Conservation (phyloP, 2,113 vertebrate genomes). For the Saimiri boliviensis region DNA sequence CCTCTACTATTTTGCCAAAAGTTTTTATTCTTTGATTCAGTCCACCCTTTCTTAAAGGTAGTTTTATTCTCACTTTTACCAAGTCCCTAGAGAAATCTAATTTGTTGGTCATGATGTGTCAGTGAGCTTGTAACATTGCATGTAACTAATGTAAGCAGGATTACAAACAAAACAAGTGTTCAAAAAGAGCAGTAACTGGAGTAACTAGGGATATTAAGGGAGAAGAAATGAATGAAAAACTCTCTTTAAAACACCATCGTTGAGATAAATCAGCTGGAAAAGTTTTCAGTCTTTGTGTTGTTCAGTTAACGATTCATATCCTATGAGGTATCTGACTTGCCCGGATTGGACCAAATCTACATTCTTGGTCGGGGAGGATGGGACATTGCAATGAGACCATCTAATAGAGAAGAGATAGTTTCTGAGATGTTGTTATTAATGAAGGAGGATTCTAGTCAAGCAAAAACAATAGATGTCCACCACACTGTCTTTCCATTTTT, state of each 20-base stretch:
- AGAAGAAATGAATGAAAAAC: not conserved
- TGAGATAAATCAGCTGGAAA: not conserved
- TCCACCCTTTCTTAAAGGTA: not conserved
- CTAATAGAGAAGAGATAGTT: not conserved
- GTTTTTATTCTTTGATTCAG: constrained; percentile 2
- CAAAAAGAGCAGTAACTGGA: not conserved
- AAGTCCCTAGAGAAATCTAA: not conserved
- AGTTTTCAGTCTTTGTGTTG: not conserved
- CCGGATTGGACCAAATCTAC: not conserved
- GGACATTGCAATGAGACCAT: not conserved
- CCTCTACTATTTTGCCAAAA: not conserved
- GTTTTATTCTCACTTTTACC: not conserved
- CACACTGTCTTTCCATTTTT: not conserved
- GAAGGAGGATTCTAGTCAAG: not conserved
- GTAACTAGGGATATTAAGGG: not conserved
- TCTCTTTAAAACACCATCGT: not conserved
- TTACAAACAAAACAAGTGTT: not conserved
- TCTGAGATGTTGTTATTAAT: not conserved
- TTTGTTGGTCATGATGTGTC: not conserved
- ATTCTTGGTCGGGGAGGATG: not conserved
- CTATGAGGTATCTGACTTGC: not conserved
- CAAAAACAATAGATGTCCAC: not conserved
- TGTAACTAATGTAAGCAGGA: not conserved
- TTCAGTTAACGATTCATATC: not conserved
- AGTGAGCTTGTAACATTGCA: not conserved